phyloP scores from a whole-genome alignment of 2,113 vertebrate genomes.

The Thinocorus orbignyianus region DNA sequence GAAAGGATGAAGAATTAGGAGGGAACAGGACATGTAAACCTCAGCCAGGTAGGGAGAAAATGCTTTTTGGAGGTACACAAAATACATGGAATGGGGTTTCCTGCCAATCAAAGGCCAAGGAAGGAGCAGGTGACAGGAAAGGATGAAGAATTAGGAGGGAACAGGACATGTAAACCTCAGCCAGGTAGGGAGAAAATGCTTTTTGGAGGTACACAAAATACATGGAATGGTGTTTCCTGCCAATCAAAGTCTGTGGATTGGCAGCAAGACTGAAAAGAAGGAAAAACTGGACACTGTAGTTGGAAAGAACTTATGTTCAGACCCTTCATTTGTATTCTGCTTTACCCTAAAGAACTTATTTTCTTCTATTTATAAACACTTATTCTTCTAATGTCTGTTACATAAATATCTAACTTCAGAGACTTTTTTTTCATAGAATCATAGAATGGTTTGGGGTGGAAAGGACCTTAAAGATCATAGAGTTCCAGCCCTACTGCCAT shows the following conservation, averaged over 20 bases:
- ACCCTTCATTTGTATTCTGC: background rate
- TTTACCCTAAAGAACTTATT: background rate
- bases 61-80: no score
- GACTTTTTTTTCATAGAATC: background rate
- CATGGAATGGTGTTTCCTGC: background rate
- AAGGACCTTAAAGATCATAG: no score
- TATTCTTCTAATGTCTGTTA: background rate
- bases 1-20: no score
- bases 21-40: no score
- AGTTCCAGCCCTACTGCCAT: no score
- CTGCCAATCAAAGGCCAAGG: no score
- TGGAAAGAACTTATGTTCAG: background rate
- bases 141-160: background rate
- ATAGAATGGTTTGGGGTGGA: no score
- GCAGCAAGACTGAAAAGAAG: background rate
- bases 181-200: background rate
- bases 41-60: no score
- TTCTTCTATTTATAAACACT: background rate
- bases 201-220: background rate
- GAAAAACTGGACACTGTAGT: background rate
- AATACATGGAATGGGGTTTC: no score
- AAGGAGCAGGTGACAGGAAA: background rate
- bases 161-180: background rate
- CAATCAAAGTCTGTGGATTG: background rate
- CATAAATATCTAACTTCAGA: background rate